Evolutionary conservation across 2,797 vertebrate genomes (phyloP).

Genomic region (Hippoglossus hippoglossus): DNA sequence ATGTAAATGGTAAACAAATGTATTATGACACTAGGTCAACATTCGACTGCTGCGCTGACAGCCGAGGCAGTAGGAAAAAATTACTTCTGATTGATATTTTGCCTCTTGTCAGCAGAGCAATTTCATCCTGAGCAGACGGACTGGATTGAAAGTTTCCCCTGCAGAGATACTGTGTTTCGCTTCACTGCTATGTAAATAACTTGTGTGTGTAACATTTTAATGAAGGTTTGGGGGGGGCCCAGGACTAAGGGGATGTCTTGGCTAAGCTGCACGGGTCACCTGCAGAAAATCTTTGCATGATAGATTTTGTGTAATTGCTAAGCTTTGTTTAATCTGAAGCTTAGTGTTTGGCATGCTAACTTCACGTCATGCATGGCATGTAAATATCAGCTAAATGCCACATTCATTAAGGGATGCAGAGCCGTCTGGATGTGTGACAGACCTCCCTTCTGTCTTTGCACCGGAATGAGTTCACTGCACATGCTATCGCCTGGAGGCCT

Average conservation of each 20-base stretch:
- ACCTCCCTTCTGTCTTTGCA: slow-evolving; percentile 35
- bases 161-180: slow-evolving; percentile 58
- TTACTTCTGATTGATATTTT: slow-evolving; percentile 77
- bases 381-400: slow-evolving; percentile 89
- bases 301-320: slow-evolving; percentile 78
- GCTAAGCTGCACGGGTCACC: slow-evolving; percentile 72
- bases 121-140: slow-evolving; percentile 65
- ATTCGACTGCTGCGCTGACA: slow-evolving; percentile 56
- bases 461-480: slow-evolving; percentile 57
- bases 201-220: slow-evolving; percentile 70
- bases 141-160: slow-evolving; percentile 65
- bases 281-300: slow-evolving; percentile 70
- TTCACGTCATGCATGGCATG: slow-evolving; percentile 71
- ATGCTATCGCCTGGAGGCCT: slow-evolving; percentile 47
- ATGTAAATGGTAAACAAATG: slow-evolving; percentile 77
- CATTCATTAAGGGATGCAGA: slow-evolving; percentile 79
- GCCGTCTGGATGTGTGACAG: slow-evolving; percentile 67
- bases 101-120: slow-evolving; percentile 69
- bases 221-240: slow-evolving; percentile 43
- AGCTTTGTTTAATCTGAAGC: slow-evolving; percentile 81
- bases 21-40: slow-evolving; percentile 76
- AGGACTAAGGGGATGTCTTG: slow-evolving; percentile 63
- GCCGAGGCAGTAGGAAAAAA: slow-evolving; percentile 62
- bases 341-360: slow-evolving; percentile 80
- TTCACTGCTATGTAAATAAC: slow-evolving; percentile 67